Evolutionary conservation across 2,113 vertebrate genomes (phyloP).

Genomic region (Talpa occidentalis): DNA sequence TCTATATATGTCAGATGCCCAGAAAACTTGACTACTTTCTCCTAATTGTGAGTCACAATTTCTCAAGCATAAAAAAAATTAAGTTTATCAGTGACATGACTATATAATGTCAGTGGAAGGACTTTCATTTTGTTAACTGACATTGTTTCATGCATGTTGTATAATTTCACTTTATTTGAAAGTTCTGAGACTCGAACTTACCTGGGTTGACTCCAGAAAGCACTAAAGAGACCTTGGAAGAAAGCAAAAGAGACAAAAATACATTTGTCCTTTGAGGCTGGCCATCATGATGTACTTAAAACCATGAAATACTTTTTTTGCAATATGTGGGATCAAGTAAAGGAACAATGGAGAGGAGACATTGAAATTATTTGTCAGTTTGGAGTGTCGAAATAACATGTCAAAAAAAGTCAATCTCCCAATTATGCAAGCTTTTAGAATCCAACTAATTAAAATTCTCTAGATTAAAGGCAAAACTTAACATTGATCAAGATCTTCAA

Average conservation of each 20-base stretch:
- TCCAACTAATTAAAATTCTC: neutral
- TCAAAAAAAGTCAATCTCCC: constrained; percentile 12
- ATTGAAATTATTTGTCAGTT: neutral
- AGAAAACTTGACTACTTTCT: neutral
- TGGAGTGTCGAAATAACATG: neutral
- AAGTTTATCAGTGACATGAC: neutral
- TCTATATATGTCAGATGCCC: neutral
- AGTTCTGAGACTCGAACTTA: neutral
- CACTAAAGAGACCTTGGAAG: neutral
- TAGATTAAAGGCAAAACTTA: neutral
- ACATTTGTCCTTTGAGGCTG: neutral
- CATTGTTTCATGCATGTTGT: neutral
- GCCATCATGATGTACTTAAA: neutral
- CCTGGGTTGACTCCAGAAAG: neutral
- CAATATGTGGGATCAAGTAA: neutral
- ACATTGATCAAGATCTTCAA: neutral
- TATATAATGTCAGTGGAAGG: neutral
- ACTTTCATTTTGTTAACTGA: neutral
- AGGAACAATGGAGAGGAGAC: neutral
- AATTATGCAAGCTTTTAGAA: neutral
- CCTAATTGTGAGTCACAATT: neutral
- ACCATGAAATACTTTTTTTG: neutral
- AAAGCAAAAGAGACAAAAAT: neutral
- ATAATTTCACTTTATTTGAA: neutral
- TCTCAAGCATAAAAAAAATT: neutral